Evolutionary conservation across 2,888 invertebrate genomes (phyloP), one percentile per base, ranked within the genome.

Genomic region (Argyresthia albistria): DNA sequence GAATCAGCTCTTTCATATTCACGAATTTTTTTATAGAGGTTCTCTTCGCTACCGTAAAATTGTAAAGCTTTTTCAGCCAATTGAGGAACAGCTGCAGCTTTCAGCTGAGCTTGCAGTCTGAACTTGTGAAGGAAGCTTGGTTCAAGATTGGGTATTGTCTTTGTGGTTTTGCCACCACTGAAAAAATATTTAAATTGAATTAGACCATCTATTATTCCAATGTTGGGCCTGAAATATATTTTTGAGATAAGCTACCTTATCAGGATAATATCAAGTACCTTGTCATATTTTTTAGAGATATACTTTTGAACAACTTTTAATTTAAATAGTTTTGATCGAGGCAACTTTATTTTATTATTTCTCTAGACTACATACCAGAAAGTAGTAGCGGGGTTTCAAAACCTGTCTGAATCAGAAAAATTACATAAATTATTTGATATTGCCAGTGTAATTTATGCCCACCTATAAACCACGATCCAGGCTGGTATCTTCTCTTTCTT

Each of bases 51-150:
- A 0, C 76, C 76, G 51, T 68, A 76, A 46, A 68, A 57, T n/a
- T 64, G 43, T 0, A 83, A 53, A 0, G 74, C 72, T 50, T 56
- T 63, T 0, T 65, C 62, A 0, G 71, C 68, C 0, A 82, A 55
- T 0, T 52, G 50, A 0, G 67, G 9, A 0, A 77, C 70, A 0
- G 71, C 70, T 2, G 63, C 58, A 0, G 66, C 73, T 67, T 69
- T 76, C 36, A 80, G 57, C 11, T 69, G 72, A 0, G 75, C 66
- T 64, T 73, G 75, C 2, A 90, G 55, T 11, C 89, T 69, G 58
- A 90, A 89, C 46, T 70, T 76, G 61, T 89, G 89, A 8, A 82
- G 87, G 35, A 80, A 78, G 54, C 83, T 73, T 0, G 89, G 87
- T 0, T 83, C 73, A 10, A 90, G 64, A 57, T 86, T 72, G 37